A percentile compares a stretch with the other conserved stretches of the same genome.
phyloP scores from a whole-genome alignment of 2,113 vertebrate genomes.

The Pipra filicauda region DNA sequence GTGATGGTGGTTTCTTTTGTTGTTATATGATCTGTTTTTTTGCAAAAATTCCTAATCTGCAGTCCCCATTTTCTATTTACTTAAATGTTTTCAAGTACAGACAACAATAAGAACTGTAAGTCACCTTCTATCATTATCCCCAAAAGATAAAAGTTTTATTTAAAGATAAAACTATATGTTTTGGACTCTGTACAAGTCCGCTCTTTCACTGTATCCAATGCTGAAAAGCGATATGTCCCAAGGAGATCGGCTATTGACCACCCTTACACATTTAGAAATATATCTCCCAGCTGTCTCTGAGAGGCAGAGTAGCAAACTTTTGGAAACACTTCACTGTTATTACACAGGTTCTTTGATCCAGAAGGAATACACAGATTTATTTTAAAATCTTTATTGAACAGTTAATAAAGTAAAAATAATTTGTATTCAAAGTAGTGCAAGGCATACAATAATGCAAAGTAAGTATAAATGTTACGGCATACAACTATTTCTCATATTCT shows the following conservation, averaged over 20 bases:
- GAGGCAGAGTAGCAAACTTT: not conserved
- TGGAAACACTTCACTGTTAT: not conserved
- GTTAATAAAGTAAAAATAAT: not conserved
- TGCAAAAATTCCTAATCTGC: not conserved
- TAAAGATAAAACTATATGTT: not conserved
- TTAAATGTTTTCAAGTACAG: not conserved
- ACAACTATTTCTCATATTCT: too few species aligned
- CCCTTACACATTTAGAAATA: not conserved
- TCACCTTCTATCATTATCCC: not conserved
- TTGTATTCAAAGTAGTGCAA: not conserved
- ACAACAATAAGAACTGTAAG: not conserved
- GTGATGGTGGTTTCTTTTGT: not conserved
- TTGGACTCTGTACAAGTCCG: not conserved
- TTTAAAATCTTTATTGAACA: not conserved
- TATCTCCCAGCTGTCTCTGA: conserved; percentile 41
- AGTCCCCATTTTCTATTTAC: not conserved
- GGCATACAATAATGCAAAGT: not conserved
- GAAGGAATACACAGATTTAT: not conserved
- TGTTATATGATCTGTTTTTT: not conserved
- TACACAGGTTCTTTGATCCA: not conserved
- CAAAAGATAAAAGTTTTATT: not conserved
- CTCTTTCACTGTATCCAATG: not conserved
- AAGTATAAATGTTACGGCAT: not conserved
- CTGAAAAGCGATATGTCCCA: not conserved
- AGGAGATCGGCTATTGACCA: not conserved